Evolutionary conservation across 2,888 invertebrate genomes (phyloP).

Genomic region (Nephrotoma flavescens): DNA sequence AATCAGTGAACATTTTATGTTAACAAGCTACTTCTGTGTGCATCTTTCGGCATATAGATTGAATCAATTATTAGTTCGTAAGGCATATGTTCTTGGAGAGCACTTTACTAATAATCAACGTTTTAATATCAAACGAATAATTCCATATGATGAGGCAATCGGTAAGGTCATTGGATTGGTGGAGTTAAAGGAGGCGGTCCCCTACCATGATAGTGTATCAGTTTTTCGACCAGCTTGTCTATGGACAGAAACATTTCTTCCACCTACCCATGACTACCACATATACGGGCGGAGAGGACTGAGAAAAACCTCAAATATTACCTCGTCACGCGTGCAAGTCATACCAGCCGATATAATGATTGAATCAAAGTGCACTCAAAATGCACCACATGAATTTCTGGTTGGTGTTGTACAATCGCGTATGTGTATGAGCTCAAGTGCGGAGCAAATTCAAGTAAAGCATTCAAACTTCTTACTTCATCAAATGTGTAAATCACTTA

Average conservation of each 20-base stretch:
- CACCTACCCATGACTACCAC: neutral
- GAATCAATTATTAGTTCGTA: neutral
- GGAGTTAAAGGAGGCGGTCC: slow-evolving; percentile 22
- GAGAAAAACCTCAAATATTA: no score
- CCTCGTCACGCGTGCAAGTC: no score
- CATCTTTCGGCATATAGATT: no score
- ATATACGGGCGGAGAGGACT: no score
- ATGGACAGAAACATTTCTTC: slow-evolving; percentile 18
- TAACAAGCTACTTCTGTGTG: neutral
- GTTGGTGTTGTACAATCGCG: no score
- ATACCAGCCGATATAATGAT: no score
- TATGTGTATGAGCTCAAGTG: no score
- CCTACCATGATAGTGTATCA: slow-evolving; percentile 13
- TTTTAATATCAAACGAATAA: slow-evolving; percentile 13
- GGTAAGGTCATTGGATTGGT: slow-evolving; percentile 26
- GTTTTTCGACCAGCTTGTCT: slow-evolving; percentile 28
- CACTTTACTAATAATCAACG: slow-evolving; percentile 18
- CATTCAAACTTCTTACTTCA: no score
- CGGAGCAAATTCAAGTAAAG: no score
- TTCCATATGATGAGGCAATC: neutral
- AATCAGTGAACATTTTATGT: neutral
- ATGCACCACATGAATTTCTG: no score
- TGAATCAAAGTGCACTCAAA: no score
- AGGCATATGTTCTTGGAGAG: neutral
- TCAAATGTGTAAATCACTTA: no score